Percentiles rank a stretch among this genome's conserved stretches.
These are phyloP conservation scores for Epinephelus lanceolatus DNA, from an alignment of 2,113 vertebrate genomes.

Conservation along the genomic window DNA sequence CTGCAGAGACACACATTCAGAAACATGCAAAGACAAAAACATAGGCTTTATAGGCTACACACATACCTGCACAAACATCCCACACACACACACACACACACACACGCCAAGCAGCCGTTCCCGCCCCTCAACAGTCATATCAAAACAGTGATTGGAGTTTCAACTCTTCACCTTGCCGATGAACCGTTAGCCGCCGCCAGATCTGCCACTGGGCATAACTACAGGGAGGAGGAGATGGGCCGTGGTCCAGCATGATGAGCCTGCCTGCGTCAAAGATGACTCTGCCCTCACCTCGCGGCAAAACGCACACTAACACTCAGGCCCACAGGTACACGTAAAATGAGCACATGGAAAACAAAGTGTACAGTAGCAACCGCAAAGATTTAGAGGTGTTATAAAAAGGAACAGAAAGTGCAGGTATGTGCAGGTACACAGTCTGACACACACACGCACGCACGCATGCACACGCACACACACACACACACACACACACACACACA, in stretches of 20 bases:
- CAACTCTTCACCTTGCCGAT: constrained; percentile 65
- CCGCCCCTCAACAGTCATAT: constrained; percentile 2
- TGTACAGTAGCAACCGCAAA: constrained; percentile 40
- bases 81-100: not conserved
- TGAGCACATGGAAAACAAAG: constrained; percentile 14
- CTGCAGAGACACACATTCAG: not conserved
- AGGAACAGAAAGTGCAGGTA: constrained; percentile 24
- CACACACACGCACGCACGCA: not conserved
- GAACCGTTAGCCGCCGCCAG: constrained; percentile 19
- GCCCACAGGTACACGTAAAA: not conserved
- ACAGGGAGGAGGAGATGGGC: constrained; percentile 60
- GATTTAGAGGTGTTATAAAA: constrained; percentile 27
- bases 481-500: not conserved
- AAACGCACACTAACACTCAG: constrained; percentile 23
- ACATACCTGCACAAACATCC: not conserved
- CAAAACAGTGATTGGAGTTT: constrained; percentile 59
- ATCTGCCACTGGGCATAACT: constrained; percentile 48
- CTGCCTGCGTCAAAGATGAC: constrained; percentile 58
- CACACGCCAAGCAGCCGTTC: not conserved
- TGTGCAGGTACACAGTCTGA: not conserved
- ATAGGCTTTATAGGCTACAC: not conserved
- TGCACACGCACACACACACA: not conserved
- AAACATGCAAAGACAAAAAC: not conserved
- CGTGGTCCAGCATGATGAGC: constrained; percentile 30
- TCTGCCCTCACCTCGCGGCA: constrained; percentile 13